A percentile compares a stretch with the other conserved stretches of the same genome.
phyloP scores from a whole-genome alignment of 2,888 invertebrate species.

The Clunio marinus region DNA sequence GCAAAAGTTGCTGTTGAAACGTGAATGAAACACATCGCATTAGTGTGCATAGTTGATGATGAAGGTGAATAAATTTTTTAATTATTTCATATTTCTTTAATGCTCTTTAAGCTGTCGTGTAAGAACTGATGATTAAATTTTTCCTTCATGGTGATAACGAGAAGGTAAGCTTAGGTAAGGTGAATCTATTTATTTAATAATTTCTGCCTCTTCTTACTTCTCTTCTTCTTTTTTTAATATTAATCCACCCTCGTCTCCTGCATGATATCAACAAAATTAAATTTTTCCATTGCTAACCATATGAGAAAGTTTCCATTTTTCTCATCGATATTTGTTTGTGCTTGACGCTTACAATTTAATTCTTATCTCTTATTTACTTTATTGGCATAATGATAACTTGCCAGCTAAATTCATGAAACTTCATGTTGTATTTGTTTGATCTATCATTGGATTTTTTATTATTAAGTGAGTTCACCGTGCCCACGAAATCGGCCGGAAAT shows the following conservation, averaged over 20 bases:
- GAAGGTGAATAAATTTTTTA: slow-evolving; percentile 6
- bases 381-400: slow-evolving; percentile 36
- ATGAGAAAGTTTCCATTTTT: too few species aligned
- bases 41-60: background rate
- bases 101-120: background rate
- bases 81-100: background rate
- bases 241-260: too few species aligned
- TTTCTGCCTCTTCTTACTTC: too few species aligned
- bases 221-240: too few species aligned
- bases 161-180: too few species aligned
- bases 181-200: too few species aligned
- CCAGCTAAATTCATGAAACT: slow-evolving; percentile 22
- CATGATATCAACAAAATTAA: too few species aligned
- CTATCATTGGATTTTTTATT: too few species aligned
- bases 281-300: too few species aligned
- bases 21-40: background rate
- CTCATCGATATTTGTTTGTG: slow-evolving; percentile 15
- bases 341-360: slow-evolving; percentile 36
- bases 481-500: slow-evolving; percentile 18
- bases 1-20: background rate
- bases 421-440: slow-evolving; percentile 2
- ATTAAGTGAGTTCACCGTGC: background rate
- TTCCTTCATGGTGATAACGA: too few species aligned
- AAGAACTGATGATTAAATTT: background rate
- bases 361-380: slow-evolving; percentile 38